Evolutionary conservation across 2,113 vertebrate genomes (phyloP).

Genomic region (Cnemophilus loriae): DNA sequence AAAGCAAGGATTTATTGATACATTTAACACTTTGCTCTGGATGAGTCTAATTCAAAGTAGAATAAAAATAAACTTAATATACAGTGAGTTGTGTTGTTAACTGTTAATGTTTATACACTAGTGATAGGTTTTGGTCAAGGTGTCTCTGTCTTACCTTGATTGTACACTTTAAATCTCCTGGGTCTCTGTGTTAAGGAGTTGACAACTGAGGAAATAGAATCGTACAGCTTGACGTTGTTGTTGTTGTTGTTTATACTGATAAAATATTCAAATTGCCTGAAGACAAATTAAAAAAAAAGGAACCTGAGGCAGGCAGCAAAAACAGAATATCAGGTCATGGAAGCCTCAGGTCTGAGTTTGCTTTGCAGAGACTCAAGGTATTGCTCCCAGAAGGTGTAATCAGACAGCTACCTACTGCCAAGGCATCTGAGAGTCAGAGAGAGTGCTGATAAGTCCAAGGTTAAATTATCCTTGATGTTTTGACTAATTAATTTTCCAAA

Average conservation of each 20-base stretch:
- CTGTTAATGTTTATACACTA: neutral
- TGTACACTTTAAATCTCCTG: neutral
- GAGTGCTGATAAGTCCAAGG: neutral
- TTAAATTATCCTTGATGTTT: neutral
- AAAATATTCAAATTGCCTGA: slow-evolving; percentile 29
- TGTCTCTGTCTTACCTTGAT: neutral
- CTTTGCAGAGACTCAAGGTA: accelerated
- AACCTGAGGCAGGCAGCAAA: neutral
- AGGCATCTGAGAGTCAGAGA: too few relatives aligned
- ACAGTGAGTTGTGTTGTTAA: neutral
- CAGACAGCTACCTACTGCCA: neutral
- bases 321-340: neutral
- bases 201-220: neutral
- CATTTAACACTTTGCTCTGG: neutral
- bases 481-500: neutral
- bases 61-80: neutral
- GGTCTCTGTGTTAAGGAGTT: neutral
- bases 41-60: neutral
- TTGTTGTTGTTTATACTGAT: slow-evolving; percentile 1
- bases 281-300: neutral
- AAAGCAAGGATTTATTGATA: neutral
- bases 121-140: neutral
- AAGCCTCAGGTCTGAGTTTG: neutral
- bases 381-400: neutral
- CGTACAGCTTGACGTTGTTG: neutral